Evolutionary conservation across 2,113 vertebrate genomes (phyloP).

Genomic region (Pontoporia blainvillei): DNA sequence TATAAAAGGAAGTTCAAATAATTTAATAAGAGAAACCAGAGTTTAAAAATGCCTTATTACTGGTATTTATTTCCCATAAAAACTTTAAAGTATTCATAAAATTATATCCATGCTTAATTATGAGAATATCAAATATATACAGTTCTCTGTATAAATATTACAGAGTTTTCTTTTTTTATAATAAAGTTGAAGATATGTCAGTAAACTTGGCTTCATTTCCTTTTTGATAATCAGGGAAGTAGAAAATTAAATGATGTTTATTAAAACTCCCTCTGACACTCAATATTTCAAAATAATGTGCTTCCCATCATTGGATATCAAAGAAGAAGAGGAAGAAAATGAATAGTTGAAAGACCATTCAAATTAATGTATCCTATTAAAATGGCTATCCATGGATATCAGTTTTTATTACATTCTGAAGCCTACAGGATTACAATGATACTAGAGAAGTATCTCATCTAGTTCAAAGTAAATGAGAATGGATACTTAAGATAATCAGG

Average conservation of each 20-base stretch:
- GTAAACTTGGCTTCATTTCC: slow-evolving; percentile 37
- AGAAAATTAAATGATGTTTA: slow-evolving; percentile 54
- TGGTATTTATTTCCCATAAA: background rate
- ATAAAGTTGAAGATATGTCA: background rate
- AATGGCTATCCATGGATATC: slow-evolving; percentile 15
- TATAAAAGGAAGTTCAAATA: background rate
- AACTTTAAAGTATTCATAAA: background rate
- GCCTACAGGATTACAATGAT: background rate
- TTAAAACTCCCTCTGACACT: slow-evolving; percentile 23
- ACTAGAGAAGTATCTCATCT: slow-evolving; percentile 22
- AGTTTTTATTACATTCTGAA: slow-evolving; percentile 23
- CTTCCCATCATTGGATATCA: background rate
- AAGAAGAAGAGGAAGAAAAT: background rate
- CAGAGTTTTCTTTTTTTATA: slow-evolving; percentile 5
- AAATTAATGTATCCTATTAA: slow-evolving; percentile 46
- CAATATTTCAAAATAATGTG: slow-evolving; percentile 11
- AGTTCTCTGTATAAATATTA: background rate
- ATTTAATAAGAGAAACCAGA: background rate
- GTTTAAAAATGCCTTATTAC: background rate
- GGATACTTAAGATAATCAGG: background rate
- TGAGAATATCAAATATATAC: background rate
- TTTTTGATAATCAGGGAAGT: slow-evolving; percentile 27
- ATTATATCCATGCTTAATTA: background rate
- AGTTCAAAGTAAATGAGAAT: background rate
- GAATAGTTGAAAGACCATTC: background rate